phyloP scores from a whole-genome alignment of 2,113 vertebrate genomes.

The Myxocyprinus asiaticus region DNA sequence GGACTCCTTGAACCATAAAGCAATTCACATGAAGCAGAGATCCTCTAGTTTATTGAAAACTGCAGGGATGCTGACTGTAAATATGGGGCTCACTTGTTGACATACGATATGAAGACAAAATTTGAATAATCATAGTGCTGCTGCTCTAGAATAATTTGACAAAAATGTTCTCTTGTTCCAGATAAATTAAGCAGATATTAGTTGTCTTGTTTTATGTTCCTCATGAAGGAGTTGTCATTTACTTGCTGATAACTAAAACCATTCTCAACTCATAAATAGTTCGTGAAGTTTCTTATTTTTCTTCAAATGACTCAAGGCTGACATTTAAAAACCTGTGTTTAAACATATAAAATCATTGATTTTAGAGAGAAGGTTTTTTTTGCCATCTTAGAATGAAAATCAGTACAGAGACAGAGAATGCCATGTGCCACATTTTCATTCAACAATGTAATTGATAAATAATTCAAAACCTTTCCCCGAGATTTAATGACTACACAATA shows the following conservation, averaged over 20 bases:
- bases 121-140: neutral
- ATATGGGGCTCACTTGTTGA: neutral
- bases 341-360: neutral
- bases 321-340: conserved; percentile 26
- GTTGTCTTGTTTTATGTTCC: conserved; percentile 17
- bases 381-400: neutral
- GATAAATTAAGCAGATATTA: conserved; percentile 39
- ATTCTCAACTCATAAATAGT: conserved; percentile 18
- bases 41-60: neutral
- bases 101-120: conserved; percentile 1
- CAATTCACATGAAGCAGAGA: neutral
- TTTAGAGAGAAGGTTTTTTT: neutral
- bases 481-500: conserved; percentile 45
- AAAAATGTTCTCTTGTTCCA: conserved; percentile 15
- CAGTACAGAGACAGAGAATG: neutral
- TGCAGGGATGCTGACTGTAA: neutral
- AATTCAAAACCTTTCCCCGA: neutral
- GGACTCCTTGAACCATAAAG: conserved; percentile 53
- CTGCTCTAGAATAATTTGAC: neutral
- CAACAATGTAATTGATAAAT: conserved; percentile 30
- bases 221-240: conserved; percentile 25
- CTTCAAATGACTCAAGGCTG: neutral
- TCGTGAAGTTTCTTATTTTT: conserved; percentile 11
- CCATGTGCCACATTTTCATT: conserved; percentile 2
- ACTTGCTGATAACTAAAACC: conserved; percentile 28